A percentile compares a stretch with the other conserved stretches of the same genome.
Conservation (phyloP, 2,797 vertebrate genomes). For the Eupleurogrammus muticus region DNA sequence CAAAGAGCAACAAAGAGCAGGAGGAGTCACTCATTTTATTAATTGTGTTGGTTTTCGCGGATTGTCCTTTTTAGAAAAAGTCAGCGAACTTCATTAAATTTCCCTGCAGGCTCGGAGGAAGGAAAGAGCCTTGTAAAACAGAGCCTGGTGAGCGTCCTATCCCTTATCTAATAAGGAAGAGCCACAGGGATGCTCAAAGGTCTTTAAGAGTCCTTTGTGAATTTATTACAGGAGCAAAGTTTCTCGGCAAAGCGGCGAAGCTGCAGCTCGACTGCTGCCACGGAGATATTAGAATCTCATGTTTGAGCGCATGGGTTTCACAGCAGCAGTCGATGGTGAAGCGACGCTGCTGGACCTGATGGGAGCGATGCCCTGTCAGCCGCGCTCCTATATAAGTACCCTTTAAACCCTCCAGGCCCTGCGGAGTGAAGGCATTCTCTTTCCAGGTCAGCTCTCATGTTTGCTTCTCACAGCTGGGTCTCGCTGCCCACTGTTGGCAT, state of each 20-base stretch:
- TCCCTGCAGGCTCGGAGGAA: conserved; percentile 44
- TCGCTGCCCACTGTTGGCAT: conserved; percentile 38
- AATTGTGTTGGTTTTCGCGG: conserved; percentile 76
- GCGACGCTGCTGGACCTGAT: conserved; percentile 17
- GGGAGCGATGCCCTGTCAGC: conserved; percentile 29
- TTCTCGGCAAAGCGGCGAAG: not conserved
- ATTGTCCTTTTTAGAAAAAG: conserved; percentile 73
- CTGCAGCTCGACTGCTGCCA: not conserved
- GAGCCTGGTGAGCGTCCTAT: conserved; percentile 22
- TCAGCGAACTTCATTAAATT: conserved; percentile 79
- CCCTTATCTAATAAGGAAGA: conserved; percentile 53
- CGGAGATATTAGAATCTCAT: not conserved
- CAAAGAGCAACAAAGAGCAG: conserved; percentile 68
- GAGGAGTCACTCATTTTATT: conserved; percentile 72
- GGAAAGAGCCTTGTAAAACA: conserved; percentile 42
- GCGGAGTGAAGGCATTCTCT: conserved; percentile 54
- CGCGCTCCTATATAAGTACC: conserved; percentile 43
- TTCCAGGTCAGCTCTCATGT: conserved; percentile 81
- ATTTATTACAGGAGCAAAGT: conserved; percentile 7
- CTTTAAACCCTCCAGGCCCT: conserved; percentile 54
- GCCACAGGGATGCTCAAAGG: conserved; percentile 41
- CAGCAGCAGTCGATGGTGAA: conserved; percentile 29
- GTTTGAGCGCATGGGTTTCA: not conserved
- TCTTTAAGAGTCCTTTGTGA: conserved; percentile 42
- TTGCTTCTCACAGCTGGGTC: conserved; percentile 72